Evolutionary conservation across 2,797 vertebrate species (phyloP).

Genomic region (Myoxocephalus aenaeus): DNA sequence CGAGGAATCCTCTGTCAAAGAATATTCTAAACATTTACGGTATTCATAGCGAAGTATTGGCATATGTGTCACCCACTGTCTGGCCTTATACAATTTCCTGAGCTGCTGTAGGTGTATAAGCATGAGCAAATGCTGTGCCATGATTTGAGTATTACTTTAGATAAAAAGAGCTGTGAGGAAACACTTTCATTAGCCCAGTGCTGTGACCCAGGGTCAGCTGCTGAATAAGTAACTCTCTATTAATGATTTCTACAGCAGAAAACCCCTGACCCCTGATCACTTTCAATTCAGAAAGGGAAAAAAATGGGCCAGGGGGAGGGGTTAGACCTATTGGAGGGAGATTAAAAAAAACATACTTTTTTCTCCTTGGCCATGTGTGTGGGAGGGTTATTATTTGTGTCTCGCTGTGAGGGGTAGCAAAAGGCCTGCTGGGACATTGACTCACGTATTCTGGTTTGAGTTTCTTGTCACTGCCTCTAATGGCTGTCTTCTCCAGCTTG

Average conservation of each 20-base stretch:
- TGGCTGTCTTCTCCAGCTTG: conserved; percentile 96
- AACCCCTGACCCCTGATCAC: conserved; percentile 85
- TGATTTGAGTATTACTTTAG: conserved; percentile 85
- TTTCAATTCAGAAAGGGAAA: conserved; percentile 84
- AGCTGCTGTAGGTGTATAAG: conserved; percentile 75
- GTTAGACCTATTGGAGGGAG: conserved; percentile 73
- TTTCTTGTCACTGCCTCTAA: conserved; percentile 94
- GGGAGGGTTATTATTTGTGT: conserved; percentile 82
- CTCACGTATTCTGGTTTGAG: conserved; percentile 98
- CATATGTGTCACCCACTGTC: conserved; percentile 73
- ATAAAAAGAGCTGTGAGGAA: conserved; percentile 84
- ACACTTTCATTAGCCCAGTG: conserved; percentile 86
- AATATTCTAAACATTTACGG: conserved; percentile 81
- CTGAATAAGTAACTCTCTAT: conserved; percentile 88
- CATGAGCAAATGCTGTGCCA: conserved; percentile 73
- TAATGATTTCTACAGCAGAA: conserved; percentile 88
- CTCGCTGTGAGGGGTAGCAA: conserved; percentile 76
- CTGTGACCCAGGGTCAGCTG: conserved; percentile 80
- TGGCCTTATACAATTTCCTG: conserved; percentile 76
- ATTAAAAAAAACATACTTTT: conserved; percentile 79
- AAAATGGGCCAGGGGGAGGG: conserved; percentile 74
- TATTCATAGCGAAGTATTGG: conserved; percentile 76
- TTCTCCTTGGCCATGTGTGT: conserved; percentile 74
- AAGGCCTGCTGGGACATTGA: conserved; percentile 83
- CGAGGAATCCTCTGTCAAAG: conserved; percentile 62